phyloP scores from a whole-genome alignment of 1,140 invertebrate species.

The Telenomus remus region DNA sequence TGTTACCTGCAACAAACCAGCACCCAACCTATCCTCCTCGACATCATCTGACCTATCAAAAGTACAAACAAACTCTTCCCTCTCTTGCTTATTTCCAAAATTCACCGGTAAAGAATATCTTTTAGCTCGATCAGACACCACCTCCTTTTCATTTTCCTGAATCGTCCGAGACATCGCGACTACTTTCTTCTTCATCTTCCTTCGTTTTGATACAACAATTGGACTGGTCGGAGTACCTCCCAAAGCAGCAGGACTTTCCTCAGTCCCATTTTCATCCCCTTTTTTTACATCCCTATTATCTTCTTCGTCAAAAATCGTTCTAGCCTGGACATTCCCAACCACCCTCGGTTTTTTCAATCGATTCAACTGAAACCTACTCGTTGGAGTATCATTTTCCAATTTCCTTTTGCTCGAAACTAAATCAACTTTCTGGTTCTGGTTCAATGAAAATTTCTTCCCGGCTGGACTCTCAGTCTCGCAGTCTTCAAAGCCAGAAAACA shows the following conservation, averaged over 20 bases:
- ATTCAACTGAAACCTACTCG: too few species aligned
- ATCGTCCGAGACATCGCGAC: background rate
- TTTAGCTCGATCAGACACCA: background rate
- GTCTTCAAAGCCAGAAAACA: slow-evolving; percentile 5
- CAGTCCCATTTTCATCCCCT: background rate
- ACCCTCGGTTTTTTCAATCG: too few species aligned
- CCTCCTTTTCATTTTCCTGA: background rate
- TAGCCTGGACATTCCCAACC: too few species aligned
- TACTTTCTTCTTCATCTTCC: slow-evolving; percentile 22
- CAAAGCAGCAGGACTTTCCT: too few species aligned
- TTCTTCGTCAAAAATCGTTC: background rate
- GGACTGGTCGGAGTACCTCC: slow-evolving; percentile 42
- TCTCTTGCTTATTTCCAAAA: background rate
- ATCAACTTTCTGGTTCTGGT: too few species aligned
- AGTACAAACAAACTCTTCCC: background rate
- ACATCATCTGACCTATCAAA: slow-evolving; percentile 24
- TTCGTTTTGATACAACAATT: slow-evolving; percentile 26
- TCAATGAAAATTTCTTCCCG: too few species aligned
- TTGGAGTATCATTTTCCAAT: too few species aligned
- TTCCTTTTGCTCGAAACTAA: too few species aligned
- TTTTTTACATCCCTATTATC: background rate
- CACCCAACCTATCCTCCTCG: slow-evolving; percentile 23
- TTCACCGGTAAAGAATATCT: slow-evolving; percentile 20
- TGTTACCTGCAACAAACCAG: slow-evolving; percentile 35
- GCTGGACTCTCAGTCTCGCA: background rate